Base-by-base conservation (phyloP, 2,888 invertebrate species). In the Carpatolechia fugitivella region DNA sequence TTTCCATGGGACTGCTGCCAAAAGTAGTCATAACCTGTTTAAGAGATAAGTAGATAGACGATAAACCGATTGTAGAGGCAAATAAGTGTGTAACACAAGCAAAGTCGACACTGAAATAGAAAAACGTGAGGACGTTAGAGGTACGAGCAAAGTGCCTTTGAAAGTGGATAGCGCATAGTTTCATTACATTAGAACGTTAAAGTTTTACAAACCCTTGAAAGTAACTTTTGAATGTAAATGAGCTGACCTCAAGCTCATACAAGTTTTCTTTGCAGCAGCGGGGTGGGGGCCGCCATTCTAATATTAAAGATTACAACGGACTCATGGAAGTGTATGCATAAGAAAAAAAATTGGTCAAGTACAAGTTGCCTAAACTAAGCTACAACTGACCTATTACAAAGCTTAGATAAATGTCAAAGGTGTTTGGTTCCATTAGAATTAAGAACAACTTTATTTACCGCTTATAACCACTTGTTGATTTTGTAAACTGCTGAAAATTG, bases 161-260 rank as follows among this genome's bases (percentile, higher is more conserved):
- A 18, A 49, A 49, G 24, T 30, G 46, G 47, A 29, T 54, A 54
- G 31, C 30, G 46, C 33, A 41, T 54, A 54, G 46, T 24, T 40
- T 47, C 52, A 41, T 56, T 40, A 50, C 52, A 41, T 56, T 53
- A 60, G 33, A 52, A 56, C 60, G 53, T 56, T 57, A 48, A 48
- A 59, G 59, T 57, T 56, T 63, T 65, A 66, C 60, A 60, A 72
- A 73, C 71, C 69, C 70, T 74, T 72, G 68, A 74, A 73, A 76
- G 64, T 71, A 62, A 66, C 59, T 66, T 66, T 64, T 64, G 66
- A 70, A 68, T 69, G 69, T 69, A 66, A 76, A 70, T 70, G 69
- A 68, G 60, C 63, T 72, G 78, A 76, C 80, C 80, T 80, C 75
- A 76, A 71, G 67, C 66, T 68, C 65, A 68, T 68, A 71, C 75